Percentiles rank a stretch among this genome's conserved stretches.
phyloP scores from a whole-genome alignment of 2,113 vertebrate species.

The Triplophysa siluroides region DNA sequence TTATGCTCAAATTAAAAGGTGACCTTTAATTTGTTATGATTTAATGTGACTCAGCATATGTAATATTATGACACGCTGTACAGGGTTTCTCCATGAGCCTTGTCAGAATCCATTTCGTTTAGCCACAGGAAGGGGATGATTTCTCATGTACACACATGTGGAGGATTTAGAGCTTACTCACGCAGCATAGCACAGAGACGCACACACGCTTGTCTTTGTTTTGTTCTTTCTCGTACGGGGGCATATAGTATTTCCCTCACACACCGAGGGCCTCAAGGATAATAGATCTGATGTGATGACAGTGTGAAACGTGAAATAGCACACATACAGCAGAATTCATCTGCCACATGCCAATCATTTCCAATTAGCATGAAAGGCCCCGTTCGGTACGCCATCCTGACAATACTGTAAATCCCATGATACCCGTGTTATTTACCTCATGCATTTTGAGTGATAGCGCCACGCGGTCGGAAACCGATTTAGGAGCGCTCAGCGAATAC shows the following conservation, averaged over 20 bases:
- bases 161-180: constrained; percentile 35
- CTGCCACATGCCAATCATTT: constrained; percentile 29
- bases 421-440: constrained; percentile 15
- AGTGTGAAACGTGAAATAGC: constrained; percentile 38
- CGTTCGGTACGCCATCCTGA: not conserved
- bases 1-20: constrained; percentile 6
- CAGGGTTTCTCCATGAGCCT: constrained; percentile 33
- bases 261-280: constrained; percentile 25
- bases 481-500: not conserved
- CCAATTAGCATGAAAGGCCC: constrained; percentile 29
- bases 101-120: constrained; percentile 50
- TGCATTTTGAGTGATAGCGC: constrained; percentile 20
- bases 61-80: constrained; percentile 36
- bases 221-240: not conserved
- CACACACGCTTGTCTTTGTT: not conserved
- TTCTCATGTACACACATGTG: constrained; percentile 17
- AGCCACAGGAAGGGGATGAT: constrained; percentile 34
- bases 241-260: constrained; percentile 43
- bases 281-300: constrained; percentile 35
- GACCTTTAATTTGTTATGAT: constrained; percentile 27
- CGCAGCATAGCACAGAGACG: constrained; percentile 18
- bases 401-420: constrained; percentile 29
- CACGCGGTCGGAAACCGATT: not conserved
- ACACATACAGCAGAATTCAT: constrained; percentile 26
- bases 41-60: constrained; percentile 30